A percentile compares a stretch with the other conserved stretches of the same genome.
These are phyloP conservation scores for Empidonax alnorum DNA, from an alignment of 2,113 vertebrate species.

Conservation along the genomic window DNA sequence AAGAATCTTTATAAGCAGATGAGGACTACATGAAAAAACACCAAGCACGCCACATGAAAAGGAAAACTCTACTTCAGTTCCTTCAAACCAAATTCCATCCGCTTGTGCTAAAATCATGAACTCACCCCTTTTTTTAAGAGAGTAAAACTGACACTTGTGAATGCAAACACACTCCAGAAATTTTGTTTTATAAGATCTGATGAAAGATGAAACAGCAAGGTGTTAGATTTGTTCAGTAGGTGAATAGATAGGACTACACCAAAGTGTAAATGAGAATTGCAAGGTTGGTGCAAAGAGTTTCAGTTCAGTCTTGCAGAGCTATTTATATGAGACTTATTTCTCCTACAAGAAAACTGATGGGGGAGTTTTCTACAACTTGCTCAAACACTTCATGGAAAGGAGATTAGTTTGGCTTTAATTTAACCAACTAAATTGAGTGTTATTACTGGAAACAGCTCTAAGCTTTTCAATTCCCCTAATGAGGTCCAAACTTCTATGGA, in stretches of 20 bases:
- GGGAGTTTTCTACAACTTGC: slow-evolving; percentile 62
- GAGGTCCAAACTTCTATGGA: slow-evolving; percentile 64
- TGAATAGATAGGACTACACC: slow-evolving; percentile 4
- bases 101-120: slow-evolving; percentile 46
- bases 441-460: slow-evolving; percentile 68
- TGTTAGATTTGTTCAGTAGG: not conserved
- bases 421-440: slow-evolving; percentile 67
- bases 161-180: not conserved
- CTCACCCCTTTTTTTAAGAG: slow-evolving; percentile 37
- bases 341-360: slow-evolving; percentile 49
- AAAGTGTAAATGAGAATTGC: not conserved
- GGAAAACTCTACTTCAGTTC: not conserved
- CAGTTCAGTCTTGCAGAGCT: not conserved
- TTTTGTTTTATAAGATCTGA: slow-evolving; percentile 19
- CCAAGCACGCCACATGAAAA: not conserved
- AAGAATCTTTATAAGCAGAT: not conserved
- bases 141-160: not conserved
- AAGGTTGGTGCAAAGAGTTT: not conserved
- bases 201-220: slow-evolving; percentile 2
- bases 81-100: slow-evolving; percentile 46
- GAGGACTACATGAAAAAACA: slow-evolving; percentile 32
- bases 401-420: slow-evolving; percentile 71
- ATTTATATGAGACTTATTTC: slow-evolving; percentile 16
- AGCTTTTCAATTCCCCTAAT: slow-evolving; percentile 72
- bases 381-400: slow-evolving; percentile 66